Base-by-base conservation (phyloP, 2,797 vertebrate genomes). In the Phalloptychus januarius region DNA sequence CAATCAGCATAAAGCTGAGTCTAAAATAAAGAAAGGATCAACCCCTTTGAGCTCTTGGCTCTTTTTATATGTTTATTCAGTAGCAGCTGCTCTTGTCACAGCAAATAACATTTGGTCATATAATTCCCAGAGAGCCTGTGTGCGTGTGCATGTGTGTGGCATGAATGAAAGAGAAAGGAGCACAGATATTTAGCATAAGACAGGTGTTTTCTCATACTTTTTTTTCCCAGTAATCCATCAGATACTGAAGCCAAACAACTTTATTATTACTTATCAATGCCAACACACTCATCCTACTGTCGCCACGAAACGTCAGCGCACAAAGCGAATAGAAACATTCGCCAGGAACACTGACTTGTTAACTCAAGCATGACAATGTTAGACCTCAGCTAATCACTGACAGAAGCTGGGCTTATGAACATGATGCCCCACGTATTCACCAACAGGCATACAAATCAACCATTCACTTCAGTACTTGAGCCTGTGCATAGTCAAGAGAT, bases 141-240 rank as follows among this genome's bases (percentile, higher is more conserved):
- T 77, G 2, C 18, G 7, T 20, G 5, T 63, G 58, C 7, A 1
- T 72, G 38, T 63, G 31, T 36, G 69, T 45, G 28, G 33, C 12
- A 77, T 71, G 38, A 81, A 81, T 38, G 25, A 36, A 38, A 76
- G 25, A 28, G 36, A 69, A 67, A 33, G 15, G 44, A 31, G 65
- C 31, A 25, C 50, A 16, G 25, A 80, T 76, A 79, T 76, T 79
- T 72, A 76, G 77, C 15, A 42, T 40, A 13, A 38, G 38, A 2
- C 33, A 16, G 54, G 65, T 78, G 71, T 72, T 67, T 38, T 18
- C 16, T 67, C 3, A 1, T 31, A 69, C 12, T 75, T 82, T 74
- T 87, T 79, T 79, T 82, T n/a, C n/a, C 77, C 74, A 76, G 79
- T 76, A 83, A 86, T 85, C 69, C 46, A 83, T 84, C 78, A 74